Conservation (phyloP, 2,797 vertebrate species). For the Danio jaintianensis region DNA sequence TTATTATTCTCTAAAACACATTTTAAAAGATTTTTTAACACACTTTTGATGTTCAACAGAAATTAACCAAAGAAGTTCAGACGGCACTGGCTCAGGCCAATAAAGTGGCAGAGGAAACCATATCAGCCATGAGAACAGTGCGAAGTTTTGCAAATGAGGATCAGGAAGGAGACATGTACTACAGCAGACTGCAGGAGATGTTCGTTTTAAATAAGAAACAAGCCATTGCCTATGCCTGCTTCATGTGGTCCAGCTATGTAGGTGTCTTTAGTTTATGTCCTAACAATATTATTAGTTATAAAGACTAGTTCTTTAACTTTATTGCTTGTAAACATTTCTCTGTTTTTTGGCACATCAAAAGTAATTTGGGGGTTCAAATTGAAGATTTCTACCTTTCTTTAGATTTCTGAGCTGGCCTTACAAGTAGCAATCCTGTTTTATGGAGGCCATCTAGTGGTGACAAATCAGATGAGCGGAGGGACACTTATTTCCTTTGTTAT, state of each 20-base stretch:
- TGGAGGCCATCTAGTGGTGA: conserved; percentile 91
- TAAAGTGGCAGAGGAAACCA: conserved; percentile 92
- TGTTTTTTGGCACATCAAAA: not conserved
- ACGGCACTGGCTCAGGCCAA: conserved; percentile 91
- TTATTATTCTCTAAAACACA: not conserved
- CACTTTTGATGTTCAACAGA: conserved; percentile 71
- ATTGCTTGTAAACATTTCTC: too few species aligned
- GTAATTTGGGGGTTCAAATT: not conserved
- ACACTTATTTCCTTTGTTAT: conserved; percentile 91
- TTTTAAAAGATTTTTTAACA: not conserved
- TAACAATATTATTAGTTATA: not conserved
- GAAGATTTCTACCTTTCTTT: conserved; percentile 52
- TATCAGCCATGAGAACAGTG: conserved; percentile 93
- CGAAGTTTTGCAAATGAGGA: conserved; percentile 93
- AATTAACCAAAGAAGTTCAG: conserved; percentile 92
- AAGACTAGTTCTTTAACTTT: not conserved
- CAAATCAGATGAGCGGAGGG: conserved; percentile 88
- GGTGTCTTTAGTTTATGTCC: conserved; percentile 60
- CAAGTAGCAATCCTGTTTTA: conserved; percentile 92
- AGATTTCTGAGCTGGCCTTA: conserved; percentile 90
- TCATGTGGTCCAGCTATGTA: conserved; percentile 92
- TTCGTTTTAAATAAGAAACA: conserved; percentile 90
- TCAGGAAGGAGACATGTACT: conserved; percentile 84
- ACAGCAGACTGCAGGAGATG: conserved; percentile 84
- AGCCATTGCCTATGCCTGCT: conserved; percentile 89